phyloP scores from a whole-genome alignment of 37 sponge, comb jelly and placozoan genomes.

The Tethya wilhelma region DNA sequence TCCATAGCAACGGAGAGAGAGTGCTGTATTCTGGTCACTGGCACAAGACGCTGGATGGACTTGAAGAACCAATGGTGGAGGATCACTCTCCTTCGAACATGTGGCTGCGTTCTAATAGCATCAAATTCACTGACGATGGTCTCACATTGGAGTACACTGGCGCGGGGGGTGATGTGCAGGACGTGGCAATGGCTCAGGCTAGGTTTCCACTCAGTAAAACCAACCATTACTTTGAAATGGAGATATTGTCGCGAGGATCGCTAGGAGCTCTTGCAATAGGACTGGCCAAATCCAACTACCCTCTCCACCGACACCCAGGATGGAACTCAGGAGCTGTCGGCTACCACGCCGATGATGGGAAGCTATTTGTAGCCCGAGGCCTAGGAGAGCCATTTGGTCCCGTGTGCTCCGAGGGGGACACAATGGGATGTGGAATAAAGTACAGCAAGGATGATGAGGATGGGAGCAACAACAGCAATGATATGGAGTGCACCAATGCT shows the following conservation, averaged over 20 bases:
- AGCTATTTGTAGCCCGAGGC: constrained; percentile 62
- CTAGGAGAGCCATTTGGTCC: constrained; percentile 74
- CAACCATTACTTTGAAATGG: constrained; percentile 87
- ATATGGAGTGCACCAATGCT: too few relatives aligned
- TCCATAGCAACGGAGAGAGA: constrained; percentile 80
- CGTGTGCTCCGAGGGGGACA: constrained; percentile 56
- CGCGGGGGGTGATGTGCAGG: constrained; percentile 44
- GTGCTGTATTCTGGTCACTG: constrained; percentile 79
- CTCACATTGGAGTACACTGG: constrained; percentile 68
- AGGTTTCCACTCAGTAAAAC: constrained; percentile 25
- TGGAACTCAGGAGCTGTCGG: constrained; percentile 74
- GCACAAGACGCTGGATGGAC: constrained; percentile 9
- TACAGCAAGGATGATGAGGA: constrained; percentile 4
- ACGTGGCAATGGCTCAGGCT: constrained; percentile 75
- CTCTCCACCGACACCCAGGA: constrained; percentile 72
- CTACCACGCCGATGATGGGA: constrained; percentile 82
- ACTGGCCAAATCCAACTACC: constrained; percentile 69
- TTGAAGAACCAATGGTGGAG: constrained; percentile 47
- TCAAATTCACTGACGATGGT: constrained; percentile 58
- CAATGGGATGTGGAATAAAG: constrained; percentile 78
- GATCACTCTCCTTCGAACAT: constrained; percentile 39
- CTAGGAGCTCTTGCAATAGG: constrained; percentile 80
- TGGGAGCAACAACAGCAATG: background rate
- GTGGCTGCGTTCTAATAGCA: constrained; percentile 74
- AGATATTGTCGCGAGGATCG: constrained; percentile 61